Evolutionary conservation across 2,113 vertebrate genomes (phyloP), one percentile per base, ranked within the genome.

Genomic region (Stigmatopora argus): DNA sequence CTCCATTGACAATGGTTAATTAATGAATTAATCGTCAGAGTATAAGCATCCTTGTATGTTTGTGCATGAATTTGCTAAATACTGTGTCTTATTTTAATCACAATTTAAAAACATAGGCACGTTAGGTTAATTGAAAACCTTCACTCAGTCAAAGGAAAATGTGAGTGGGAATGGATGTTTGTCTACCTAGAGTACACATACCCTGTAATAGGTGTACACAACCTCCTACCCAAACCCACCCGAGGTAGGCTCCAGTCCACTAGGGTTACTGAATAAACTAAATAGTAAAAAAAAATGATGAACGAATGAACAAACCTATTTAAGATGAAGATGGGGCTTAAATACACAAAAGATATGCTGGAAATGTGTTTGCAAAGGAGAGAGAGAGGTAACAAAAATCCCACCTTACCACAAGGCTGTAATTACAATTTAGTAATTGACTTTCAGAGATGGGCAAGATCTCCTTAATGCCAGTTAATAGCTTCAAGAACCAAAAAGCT

Each of bases 341-440:
- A 44, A 60, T 35, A 60, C 58, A 44, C 58, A 19, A 21, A 55
- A 55, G 53, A 19, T 18, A 60, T 44, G 35, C 38, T 2, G 53
- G 6, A 44, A 60, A 60, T 44, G 12, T 14, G n/a, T 21, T 19
- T n/a, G 41, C 59, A 45, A 61, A 26, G n/a, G 65, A 19, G 19
- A 34, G 53, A 44, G 18, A 53, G 47, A 61, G 46, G 60, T 52
- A 85, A 84, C 79, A 83, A 72, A 76, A 81, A 86, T 79, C 74
- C 75, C 63, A 62, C 65, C 55, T 68, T 78, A 66, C 80, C 78
- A 68, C 77, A 73, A 69, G 49, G 70, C 71, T 65, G 66, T 86
- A 85, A 86, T 86, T 72, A 48, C 68, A 79, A 85, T 81, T 83
- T 83, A 74, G 72, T 79, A 85, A 87, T 81, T 83, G 87, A 83